Evolutionary conservation across 2,113 vertebrate genomes (phyloP), one percentile per base, ranked within the genome.

Genomic region (Ailurus styani): DNA sequence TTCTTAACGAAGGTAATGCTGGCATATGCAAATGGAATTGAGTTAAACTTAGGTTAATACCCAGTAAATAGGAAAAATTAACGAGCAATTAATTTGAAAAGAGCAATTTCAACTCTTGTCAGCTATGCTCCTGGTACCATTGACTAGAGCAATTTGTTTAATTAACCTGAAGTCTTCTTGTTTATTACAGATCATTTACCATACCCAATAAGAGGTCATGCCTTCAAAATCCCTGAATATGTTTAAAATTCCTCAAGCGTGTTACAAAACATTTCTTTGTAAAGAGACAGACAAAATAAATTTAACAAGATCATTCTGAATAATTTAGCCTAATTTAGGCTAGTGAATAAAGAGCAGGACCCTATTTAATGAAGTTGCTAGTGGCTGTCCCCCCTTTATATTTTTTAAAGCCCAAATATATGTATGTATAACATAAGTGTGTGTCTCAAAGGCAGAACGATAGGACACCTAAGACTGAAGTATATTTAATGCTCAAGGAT

Each of bases 181-280:
- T 91, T 93, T 91, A 97, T 95, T 97, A 89, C 5, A 97, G 54
- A 77, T 96, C 37, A 95, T 91, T 96, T 96, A 91, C 42, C 21
- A 78, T 47, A 68, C 29, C 18, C 21, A 91, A 54, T 93, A 79
- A 96, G 94, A 93, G 31, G 47, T 60, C 68, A 92, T 27, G 40
- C 40, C 29, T 94, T 89, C 77, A 14, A 77, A 91, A 72, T 87
- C 87, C 52, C 34, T 88, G 81, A 73, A 57, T 85, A 82, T 93
- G 42, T 78, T 97, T 77, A 82, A 79, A 75, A 87, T 73, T 62
- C 27, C 40, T 50, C 25, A 82, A 64, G 54, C 68, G 42, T 57
- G 25, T 92, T 70, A 68, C 34, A 92, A 55, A 75, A 13, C 13
- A 89, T 81, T 93, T 93, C 72, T 95, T 95, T 79, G 21, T 91